phyloP scores from a whole-genome alignment of 92 coral and sea anemone genomes.

The Porites lobata region DNA sequence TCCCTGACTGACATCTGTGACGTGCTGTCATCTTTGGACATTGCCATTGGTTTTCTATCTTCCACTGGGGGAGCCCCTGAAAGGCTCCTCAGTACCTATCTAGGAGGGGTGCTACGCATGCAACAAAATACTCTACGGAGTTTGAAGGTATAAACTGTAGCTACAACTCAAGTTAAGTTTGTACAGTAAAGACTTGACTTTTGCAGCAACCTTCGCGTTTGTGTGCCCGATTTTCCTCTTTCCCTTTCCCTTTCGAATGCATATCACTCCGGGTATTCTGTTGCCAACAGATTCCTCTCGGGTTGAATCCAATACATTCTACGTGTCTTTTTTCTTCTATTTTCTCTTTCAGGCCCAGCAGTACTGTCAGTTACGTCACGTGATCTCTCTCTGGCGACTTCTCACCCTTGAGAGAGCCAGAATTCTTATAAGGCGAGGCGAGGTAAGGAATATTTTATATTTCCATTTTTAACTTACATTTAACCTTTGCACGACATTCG shows the following conservation, averaged over 20 bases:
- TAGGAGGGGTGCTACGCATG: slow-evolving; percentile 75
- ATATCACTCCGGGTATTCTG: too few species aligned
- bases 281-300: too few species aligned
- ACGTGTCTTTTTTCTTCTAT: background rate
- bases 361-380: slow-evolving; percentile 80
- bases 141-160: slow-evolving; percentile 54
- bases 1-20: slow-evolving; percentile 79
- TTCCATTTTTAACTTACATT: too few species aligned
- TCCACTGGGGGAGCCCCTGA: slow-evolving; percentile 79
- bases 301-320: background rate
- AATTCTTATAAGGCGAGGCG: slow-evolving; percentile 60
- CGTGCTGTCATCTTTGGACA: slow-evolving; percentile 76
- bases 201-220: too few species aligned
- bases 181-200: background rate
- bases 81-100: slow-evolving; percentile 68
- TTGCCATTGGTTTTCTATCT: slow-evolving; percentile 86
- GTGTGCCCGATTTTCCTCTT: too few species aligned
- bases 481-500: too few species aligned
- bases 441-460: slow-evolving; percentile 54
- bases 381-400: slow-evolving; percentile 84
- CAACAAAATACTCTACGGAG: slow-evolving; percentile 78
- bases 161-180: background rate
- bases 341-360: slow-evolving; percentile 77
- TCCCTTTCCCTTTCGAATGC: too few species aligned
- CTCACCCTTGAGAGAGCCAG: slow-evolving; percentile 79